A percentile compares a stretch with the other conserved stretches of the same genome.
Evolutionary conservation across 2,888 invertebrate species (phyloP).

Genomic region (Icerya purchasi): DNA sequence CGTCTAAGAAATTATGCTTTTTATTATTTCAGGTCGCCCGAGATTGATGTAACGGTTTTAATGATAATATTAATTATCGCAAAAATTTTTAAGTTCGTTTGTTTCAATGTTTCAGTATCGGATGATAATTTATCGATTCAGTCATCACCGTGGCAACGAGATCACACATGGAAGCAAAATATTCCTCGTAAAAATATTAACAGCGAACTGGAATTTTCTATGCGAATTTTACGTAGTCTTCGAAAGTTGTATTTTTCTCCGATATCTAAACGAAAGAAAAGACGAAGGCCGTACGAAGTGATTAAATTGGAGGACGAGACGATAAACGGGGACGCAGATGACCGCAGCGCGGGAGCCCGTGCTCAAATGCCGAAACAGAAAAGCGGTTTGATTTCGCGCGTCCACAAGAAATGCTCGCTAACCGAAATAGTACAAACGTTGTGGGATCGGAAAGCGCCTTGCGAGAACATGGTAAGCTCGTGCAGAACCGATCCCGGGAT

Average conservation of each 20-base stretch:
- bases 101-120: conserved; percentile 44
- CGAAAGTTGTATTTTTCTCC: conserved; percentile 20
- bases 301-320: conserved; percentile 16
- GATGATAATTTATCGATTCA: conserved; percentile 79
- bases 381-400: no score
- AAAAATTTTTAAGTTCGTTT: background rate
- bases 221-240: conserved; percentile 36
- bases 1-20: no score
- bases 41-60: no score
- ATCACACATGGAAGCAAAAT: conserved; percentile 72
- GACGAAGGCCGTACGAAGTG: conserved; percentile 43
- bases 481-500: conserved; percentile 29
- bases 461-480: conserved; percentile 15
- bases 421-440: conserved; percentile 19
- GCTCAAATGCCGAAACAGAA: background rate
- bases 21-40: no score
- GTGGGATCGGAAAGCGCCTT: conserved; percentile 18
- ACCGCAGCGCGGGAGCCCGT: background rate
- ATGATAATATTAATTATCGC: no score
- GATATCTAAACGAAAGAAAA: conserved; percentile 32
- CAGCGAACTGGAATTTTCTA: conserved; percentile 49
- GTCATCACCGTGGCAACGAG: conserved; percentile 75
- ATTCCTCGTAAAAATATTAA: conserved; percentile 50
- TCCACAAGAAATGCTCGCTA: no score
- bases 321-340: background rate